Percentiles rank a stretch among this genome's conserved stretches.
phyloP scores from a whole-genome alignment of 2,797 vertebrate species.

The Ispidina lecontei region DNA sequence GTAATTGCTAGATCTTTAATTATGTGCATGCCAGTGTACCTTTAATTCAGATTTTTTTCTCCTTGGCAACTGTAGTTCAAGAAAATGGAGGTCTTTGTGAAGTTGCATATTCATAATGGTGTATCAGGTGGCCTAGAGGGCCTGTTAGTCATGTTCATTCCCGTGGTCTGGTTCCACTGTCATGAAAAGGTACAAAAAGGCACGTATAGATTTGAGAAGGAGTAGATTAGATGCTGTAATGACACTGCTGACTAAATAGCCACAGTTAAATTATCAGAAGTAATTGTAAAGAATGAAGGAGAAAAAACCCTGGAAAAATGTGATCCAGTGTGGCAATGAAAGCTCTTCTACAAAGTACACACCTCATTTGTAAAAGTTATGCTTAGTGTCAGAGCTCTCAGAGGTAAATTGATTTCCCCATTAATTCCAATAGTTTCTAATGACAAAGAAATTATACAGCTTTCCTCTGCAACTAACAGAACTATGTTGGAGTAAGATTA shows the following conservation, averaged over 20 bases:
- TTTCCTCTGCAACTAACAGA: conserved; percentile 53
- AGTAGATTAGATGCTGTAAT: neutral
- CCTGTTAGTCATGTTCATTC: neutral
- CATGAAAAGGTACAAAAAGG: neutral
- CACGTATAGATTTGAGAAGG: neutral
- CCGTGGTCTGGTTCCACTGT: neutral
- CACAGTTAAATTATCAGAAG: conserved; percentile 65
- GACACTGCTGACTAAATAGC: conserved; percentile 47
- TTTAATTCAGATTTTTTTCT: neutral
- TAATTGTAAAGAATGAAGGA: conserved; percentile 63
- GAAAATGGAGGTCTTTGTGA: neutral
- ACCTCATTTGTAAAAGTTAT: neutral
- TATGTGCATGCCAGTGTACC: neutral
- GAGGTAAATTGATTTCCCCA: conserved; percentile 41
- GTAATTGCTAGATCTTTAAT: neutral
- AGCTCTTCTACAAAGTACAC: neutral
- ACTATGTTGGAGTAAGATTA: conserved; percentile 57
- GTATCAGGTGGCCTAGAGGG: conserved; percentile 2
- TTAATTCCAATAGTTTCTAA: conserved; percentile 60
- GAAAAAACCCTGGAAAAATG: conserved; percentile 18
- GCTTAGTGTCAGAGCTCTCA: conserved; percentile 20
- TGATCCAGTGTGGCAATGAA: neutral
- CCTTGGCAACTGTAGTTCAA: neutral
- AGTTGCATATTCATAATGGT: conserved; percentile 14
- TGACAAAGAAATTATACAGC: conserved; percentile 57